Evolutionary conservation across 2,888 invertebrate genomes (phyloP), one percentile per base, ranked within the genome.

Genomic region (Ctenicera cuprea): DNA sequence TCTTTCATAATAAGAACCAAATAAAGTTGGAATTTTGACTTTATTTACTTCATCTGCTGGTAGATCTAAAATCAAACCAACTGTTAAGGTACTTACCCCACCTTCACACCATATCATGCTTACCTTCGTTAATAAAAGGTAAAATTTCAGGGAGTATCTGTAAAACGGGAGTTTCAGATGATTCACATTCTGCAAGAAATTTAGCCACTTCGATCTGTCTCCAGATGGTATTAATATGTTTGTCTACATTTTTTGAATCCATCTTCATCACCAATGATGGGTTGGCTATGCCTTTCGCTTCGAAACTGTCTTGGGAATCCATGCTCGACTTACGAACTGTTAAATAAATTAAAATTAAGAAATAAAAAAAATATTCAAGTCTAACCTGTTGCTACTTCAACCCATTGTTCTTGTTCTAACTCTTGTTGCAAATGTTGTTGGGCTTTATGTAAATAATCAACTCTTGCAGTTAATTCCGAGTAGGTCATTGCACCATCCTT

Each of bases 151-250:
- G 70, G 30, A 86, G 77, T 59, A 84, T 72, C 64, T 82, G 76
- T 70, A 85, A 76, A 11, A 88, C 88, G 2, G 89, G 85, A 0
- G 88, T 82, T 0, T 89, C 90, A 65, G 86, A 88, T 11, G 86
- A 86, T 84, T 95, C 94, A 76, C 92, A 92, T 2, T 88, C 88
- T 0, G 91, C 89, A 18, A 95, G 85, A 84, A 92, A 95, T 79
- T 94, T 93, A 0, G 93, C 92, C 0, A 96, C 89, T 80, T 97
- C 95, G 80, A 93, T 91, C 85, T 97, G 97, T n/a, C 93, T 88
- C 4, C 91, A 90, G 77, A 97, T 93, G 0, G 94, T 94, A 69
- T 92, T 93, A 78, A 96, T 92, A 77, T 96, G 92, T 78, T 92
- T 93, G 84, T 93, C 93, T 77, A 95, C 91, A n/a, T 93, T 92